Evolutionary conservation across 1,140 invertebrate species (phyloP).

Genomic region (Cotesia vestalis): DNA sequence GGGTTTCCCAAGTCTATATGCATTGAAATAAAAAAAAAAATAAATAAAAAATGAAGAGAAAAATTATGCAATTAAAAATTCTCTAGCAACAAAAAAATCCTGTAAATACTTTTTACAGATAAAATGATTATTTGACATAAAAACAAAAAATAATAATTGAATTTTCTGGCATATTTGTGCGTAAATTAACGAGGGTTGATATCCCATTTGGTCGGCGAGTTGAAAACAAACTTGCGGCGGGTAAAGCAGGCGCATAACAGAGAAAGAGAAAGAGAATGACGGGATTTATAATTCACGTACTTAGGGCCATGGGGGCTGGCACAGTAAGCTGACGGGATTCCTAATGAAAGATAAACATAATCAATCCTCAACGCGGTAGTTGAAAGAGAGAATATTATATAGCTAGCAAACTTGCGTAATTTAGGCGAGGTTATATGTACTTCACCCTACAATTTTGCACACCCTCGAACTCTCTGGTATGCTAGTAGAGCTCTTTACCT

Average conservation of each 20-base stretch:
- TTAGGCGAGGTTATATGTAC: conserved; percentile 40
- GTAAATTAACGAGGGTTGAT: background rate
- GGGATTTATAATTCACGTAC: conserved; percentile 59
- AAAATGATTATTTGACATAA: no score
- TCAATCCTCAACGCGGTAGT: conserved; percentile 50
- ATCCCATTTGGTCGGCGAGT: background rate
- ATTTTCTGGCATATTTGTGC: no score
- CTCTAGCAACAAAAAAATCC: no score
- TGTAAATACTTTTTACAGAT: no score
- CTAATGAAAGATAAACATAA: conserved; percentile 67
- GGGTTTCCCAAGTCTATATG: no score
- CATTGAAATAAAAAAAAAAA: no score
- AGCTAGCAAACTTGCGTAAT: conserved; percentile 50
- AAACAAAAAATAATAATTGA: no score
- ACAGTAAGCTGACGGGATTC: conserved; percentile 45
- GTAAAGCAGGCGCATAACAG: conserved; percentile 23
- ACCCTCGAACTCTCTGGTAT: background rate
- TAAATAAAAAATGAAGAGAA: no score
- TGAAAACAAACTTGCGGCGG: background rate
- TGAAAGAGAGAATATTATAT: conserved; percentile 64
- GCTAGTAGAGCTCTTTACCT: background rate
- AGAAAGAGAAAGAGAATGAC: conserved; percentile 46
- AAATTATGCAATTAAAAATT: no score
- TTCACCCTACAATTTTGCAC: background rate
- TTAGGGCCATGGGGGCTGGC: conserved; percentile 43